Percentiles rank a stretch among this genome's conserved stretches.
Evolutionary conservation across 2,113 vertebrate species (phyloP).

Genomic region (Notothenia coriiceps): DNA sequence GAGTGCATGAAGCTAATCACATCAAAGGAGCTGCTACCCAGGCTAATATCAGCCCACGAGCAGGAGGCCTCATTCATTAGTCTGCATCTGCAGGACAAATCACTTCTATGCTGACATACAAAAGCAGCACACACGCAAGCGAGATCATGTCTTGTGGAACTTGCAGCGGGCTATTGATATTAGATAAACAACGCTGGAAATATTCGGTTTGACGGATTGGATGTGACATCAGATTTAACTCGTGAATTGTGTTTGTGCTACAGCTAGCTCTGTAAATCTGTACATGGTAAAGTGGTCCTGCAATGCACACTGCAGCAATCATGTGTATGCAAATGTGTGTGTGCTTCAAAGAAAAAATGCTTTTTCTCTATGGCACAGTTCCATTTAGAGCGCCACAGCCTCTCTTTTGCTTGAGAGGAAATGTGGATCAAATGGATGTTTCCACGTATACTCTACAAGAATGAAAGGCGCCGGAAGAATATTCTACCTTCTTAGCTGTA

Average conservation of each 20-base stretch:
- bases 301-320: slow-evolving; percentile 51
- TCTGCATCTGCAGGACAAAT: slow-evolving; percentile 80
- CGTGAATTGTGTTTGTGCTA: slow-evolving; percentile 10
- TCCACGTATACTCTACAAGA: slow-evolving; percentile 24
- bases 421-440: slow-evolving; percentile 48
- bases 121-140: slow-evolving; percentile 51
- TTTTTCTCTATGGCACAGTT: slow-evolving; percentile 35
- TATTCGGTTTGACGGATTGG: slow-evolving; percentile 37
- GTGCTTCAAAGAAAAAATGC: slow-evolving; percentile 58
- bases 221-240: slow-evolving; percentile 41
- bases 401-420: slow-evolving; percentile 47
- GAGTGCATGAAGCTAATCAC: slow-evolving; percentile 79
- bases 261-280: slow-evolving; percentile 25
- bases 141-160: slow-evolving; percentile 31
- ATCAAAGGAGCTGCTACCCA: slow-evolving; percentile 80
- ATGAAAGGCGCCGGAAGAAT: slow-evolving; percentile 34
- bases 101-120: slow-evolving; percentile 67
- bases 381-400: slow-evolving; percentile 32
- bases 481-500: slow-evolving; percentile 45
- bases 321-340: slow-evolving; percentile 59
- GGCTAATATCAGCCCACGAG: slow-evolving; percentile 77
- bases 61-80: slow-evolving; percentile 79
- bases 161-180: slow-evolving; percentile 1
- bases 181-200: slow-evolving; percentile 49
- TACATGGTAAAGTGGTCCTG: slow-evolving; percentile 30